A percentile compares a stretch with the other conserved stretches of the same genome.
These are phyloP conservation scores for Sphyrna mokarran DNA, from an alignment of 2,113 vertebrate genomes.

Conservation along the genomic window DNA sequence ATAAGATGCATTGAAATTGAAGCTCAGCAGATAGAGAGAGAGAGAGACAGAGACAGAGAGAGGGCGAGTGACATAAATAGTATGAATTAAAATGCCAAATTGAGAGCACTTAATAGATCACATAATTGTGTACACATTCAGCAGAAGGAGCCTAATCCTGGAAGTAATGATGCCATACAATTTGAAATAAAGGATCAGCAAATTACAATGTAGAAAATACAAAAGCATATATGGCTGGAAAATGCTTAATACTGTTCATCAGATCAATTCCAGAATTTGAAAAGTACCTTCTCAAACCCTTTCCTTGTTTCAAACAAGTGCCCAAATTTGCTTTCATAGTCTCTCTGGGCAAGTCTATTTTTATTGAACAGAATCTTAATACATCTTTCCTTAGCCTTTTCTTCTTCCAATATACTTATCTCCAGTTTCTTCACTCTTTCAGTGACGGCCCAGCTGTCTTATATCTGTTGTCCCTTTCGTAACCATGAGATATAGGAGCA, in stretches of 20 bases:
- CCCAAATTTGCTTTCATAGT: neutral
- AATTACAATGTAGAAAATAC: neutral
- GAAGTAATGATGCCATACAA: too few relatives aligned
- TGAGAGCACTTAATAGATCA: neutral
- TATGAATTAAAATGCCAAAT: neutral
- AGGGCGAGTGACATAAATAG: neutral
- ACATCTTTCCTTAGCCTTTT: too few relatives aligned
- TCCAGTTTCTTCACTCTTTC: too few relatives aligned
- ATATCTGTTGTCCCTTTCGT: too few relatives aligned
- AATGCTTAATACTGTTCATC: neutral
- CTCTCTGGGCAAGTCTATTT: neutral
- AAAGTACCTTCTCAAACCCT: neutral
- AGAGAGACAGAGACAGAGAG: neutral
- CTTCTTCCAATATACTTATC: too few relatives aligned
- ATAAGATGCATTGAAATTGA: neutral
- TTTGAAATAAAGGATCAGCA: neutral
- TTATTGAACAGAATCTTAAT: too few relatives aligned
- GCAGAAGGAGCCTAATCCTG: too few relatives aligned
- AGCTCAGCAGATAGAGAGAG: neutral
- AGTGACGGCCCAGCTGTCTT: too few relatives aligned
- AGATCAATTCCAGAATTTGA: neutral
- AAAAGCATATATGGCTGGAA: neutral
- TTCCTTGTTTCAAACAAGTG: neutral
- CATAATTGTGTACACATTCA: too few relatives aligned
- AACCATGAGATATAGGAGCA: too few relatives aligned